Conservation (phyloP, 2,888 invertebrate species). For the Apodemia mormo region DNA sequence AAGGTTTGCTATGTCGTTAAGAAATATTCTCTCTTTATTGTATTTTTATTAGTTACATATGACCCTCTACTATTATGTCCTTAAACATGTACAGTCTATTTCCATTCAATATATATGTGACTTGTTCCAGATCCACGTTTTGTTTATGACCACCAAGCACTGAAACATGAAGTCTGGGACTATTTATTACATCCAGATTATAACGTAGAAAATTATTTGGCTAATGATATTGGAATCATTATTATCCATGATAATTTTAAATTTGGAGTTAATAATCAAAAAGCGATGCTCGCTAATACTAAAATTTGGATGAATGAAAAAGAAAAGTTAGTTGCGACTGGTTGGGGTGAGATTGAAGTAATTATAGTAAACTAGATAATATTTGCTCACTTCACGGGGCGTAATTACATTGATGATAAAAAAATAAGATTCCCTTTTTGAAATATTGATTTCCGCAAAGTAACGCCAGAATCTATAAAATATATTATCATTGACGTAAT, state of each 20-base stretch:
- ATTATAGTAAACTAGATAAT: background rate
- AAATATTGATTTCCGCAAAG: no score
- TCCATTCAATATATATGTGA: background rate
- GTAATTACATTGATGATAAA: no score
- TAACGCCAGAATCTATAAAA: no score
- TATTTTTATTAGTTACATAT: no score
- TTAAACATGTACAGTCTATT: no score
- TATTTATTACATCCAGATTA: slow-evolving; percentile 44
- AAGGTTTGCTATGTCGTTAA: no score
- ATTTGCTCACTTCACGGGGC: no score
- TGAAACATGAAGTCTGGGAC: slow-evolving; percentile 43
- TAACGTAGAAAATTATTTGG: slow-evolving; percentile 38
- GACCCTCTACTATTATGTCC: no score
- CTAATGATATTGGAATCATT: slow-evolving; percentile 47
- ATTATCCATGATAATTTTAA: slow-evolving; percentile 42
- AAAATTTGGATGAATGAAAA: slow-evolving; percentile 44
- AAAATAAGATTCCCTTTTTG: no score
- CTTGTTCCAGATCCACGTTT: slow-evolving; percentile 43
- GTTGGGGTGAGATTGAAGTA: slow-evolving; percentile 50
- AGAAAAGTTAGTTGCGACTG: slow-evolving; percentile 46
- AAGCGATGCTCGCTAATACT: slow-evolving; percentile 39
- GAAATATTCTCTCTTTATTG: no score
- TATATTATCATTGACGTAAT: no score
- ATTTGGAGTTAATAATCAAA: slow-evolving; percentile 39
- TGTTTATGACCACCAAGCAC: slow-evolving; percentile 37